Conservation (phyloP, 2,113 vertebrate genomes). For the Lipophrys pholis region DNA sequence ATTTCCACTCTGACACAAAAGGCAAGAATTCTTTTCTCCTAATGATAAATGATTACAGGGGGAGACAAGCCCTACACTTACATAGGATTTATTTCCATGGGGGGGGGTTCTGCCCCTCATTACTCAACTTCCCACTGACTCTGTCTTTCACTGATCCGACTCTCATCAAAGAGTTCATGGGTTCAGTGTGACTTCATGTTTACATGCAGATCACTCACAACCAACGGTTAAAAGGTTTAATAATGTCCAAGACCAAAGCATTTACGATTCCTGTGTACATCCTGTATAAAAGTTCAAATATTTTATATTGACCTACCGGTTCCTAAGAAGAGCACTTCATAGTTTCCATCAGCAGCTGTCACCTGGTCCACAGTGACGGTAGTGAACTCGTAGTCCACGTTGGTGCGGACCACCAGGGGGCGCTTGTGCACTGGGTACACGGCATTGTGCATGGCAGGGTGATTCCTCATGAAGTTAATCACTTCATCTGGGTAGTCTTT, state of each 20-base stretch:
- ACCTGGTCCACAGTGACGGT: constrained; percentile 97
- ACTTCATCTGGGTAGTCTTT: constrained; percentile 99
- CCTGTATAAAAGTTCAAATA: no score
- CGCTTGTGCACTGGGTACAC: constrained; percentile 95
- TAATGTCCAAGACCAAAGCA: no score
- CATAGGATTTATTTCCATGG: constrained; percentile 51
- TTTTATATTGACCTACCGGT: constrained; percentile 86
- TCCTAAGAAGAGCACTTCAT: constrained; percentile 98
- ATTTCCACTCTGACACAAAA: constrained; percentile 58
- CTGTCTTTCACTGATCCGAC: constrained; percentile 43
- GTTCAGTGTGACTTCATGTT: constrained; percentile 24
- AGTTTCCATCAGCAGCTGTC: constrained; percentile 95
- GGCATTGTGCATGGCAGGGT: constrained; percentile 96
- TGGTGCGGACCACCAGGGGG: constrained; percentile 95
- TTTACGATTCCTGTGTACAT: no score
- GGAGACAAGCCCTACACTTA: constrained; percentile 55
- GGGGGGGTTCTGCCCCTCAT: constrained; percentile 34
- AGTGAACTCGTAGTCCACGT: constrained; percentile 95
- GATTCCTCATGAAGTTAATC: constrained; percentile 98
- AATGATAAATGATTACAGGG: constrained; percentile 66
- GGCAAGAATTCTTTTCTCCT: constrained; percentile 59
- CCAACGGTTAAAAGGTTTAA: not conserved
- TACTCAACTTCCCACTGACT: constrained; percentile 43
- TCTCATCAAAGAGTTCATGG: constrained; percentile 47
- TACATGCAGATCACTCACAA: not conserved